Evolutionary conservation across 2,888 invertebrate genomes (phyloP), one percentile per base, ranked within the genome.

Genomic region (Dastarcus helophoroides): DNA sequence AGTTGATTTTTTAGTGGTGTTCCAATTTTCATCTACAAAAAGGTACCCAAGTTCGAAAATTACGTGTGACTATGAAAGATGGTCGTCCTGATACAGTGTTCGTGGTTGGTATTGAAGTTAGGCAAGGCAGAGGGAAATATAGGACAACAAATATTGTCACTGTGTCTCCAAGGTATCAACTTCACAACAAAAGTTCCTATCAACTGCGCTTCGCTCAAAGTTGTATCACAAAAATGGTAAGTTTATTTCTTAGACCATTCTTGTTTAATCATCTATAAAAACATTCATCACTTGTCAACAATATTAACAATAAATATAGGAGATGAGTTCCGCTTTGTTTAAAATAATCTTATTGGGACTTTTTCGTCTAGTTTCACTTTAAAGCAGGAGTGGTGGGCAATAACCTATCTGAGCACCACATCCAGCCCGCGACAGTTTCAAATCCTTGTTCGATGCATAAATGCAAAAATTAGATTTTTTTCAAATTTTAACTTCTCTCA

Each of bases 91-190:
- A 80, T 47, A 67, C 76, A 42, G 79, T 85, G 35, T 85, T 78
- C 60, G 71, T 83, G 33, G 79, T 95, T 49, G 95, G 95, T 35
- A 82, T 97, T 41, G 79, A 88, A 51, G 83, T 93, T 30, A 73
- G 88, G 34, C 73, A 77, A 24, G 95, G 94, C 0, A 74, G 85
- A 46, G 93, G 91, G 4, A 73, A 85, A 46, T 93, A 95, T 66
- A 71, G 84, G 5, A 78, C 81, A 51, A 94, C 95, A 15, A 85
- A 81, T 55, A 84, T 97, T 46, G 84, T 94, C 16, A 90, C 90
- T 3, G 73, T 97, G 46, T 83, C 91, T 9, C 93, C 97, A 19
- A 71, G 93, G 42, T 95, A 83, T 65, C 86, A 91, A 60, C 67
- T 97, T 34, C 86, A 93, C 63, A 98, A 98, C 65, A 79, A 82